phyloP scores from a whole-genome alignment of 2,888 invertebrate genomes.

The Dinocampus coccinellae region DNA sequence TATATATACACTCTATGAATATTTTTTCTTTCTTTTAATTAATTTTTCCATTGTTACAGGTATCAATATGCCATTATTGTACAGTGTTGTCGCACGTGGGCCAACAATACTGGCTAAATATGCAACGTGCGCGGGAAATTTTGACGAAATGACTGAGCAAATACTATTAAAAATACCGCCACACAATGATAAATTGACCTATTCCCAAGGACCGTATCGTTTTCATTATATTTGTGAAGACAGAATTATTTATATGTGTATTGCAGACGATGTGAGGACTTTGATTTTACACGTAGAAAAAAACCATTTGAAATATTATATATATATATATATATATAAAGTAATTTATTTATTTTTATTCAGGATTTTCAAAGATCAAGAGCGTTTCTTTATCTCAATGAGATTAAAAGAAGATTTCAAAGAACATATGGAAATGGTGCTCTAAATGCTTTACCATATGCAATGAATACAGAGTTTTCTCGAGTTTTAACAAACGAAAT shows the following conservation, averaged over 20 bases:
- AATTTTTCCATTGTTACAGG: conserved; percentile 34
- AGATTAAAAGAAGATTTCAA: conserved; percentile 90
- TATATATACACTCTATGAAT: not conserved
- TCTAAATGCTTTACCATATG: conserved; percentile 91
- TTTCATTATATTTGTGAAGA: conserved; percentile 93
- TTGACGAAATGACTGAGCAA: conserved; percentile 94
- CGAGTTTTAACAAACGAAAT: conserved; percentile 88
- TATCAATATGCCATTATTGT: conserved; percentile 86
- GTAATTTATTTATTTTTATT: conserved; percentile 46
- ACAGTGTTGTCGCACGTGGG: conserved; percentile 90
- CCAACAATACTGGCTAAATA: conserved; percentile 89
- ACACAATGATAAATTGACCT: conserved; percentile 92
- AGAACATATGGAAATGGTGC: conserved; percentile 85
- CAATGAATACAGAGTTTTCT: conserved; percentile 96
- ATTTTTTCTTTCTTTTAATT: not conserved
- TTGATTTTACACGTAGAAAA: not conserved
- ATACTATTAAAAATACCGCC: conserved; percentile 88
- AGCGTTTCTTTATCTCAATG: conserved; percentile 91
- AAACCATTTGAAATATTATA: too few relatives aligned
- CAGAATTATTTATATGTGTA: conserved; percentile 91
- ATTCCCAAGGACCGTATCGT: conserved; percentile 92
- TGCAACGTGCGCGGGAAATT: conserved; percentile 94
- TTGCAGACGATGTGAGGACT: conserved; percentile 89
- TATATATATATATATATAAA: not conserved
- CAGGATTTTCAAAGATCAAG: conserved; percentile 94